Evolutionary conservation across 2,888 invertebrate genomes (phyloP).

Genomic region (Cybosia mesomella): DNA sequence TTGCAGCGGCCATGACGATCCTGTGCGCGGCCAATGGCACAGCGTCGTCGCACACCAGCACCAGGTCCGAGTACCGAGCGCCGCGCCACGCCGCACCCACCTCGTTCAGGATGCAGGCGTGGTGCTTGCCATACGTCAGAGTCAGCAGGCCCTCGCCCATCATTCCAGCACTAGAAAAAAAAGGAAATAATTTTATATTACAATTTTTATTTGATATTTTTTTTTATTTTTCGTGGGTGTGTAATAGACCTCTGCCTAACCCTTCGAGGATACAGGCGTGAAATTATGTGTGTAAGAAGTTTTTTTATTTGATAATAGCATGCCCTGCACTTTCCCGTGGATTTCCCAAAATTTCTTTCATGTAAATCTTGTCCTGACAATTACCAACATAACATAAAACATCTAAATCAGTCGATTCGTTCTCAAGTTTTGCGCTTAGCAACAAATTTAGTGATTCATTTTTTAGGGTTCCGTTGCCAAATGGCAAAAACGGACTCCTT

Average conservation of each 20-base stretch:
- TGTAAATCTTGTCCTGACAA: background rate
- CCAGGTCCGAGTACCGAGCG: slow-evolving; percentile 95
- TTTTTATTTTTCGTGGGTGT: background rate
- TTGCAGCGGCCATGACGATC: slow-evolving; percentile 94
- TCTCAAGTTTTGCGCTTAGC: too few relatives aligned
- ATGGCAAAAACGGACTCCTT: too few relatives aligned
- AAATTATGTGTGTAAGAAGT: too few relatives aligned
- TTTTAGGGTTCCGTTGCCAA: too few relatives aligned
- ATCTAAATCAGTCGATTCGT: too few relatives aligned
- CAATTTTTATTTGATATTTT: background rate
- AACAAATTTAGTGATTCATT: too few relatives aligned
- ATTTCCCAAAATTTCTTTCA: too few relatives aligned
- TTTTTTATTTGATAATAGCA: too few relatives aligned
- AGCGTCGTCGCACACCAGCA: slow-evolving; percentile 94
- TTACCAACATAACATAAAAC: background rate
- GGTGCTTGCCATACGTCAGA: slow-evolving; percentile 97
- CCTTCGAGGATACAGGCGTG: too few relatives aligned
- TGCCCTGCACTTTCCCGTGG: too few relatives aligned
- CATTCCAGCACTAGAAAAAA: slow-evolving; percentile 82
- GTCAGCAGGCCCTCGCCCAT: slow-evolving; percentile 93
- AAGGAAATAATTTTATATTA: slow-evolving; percentile 28
- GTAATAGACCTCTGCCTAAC: too few relatives aligned
- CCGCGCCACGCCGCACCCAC: slow-evolving; percentile 95
- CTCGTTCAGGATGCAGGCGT: slow-evolving; percentile 96
- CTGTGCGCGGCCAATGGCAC: slow-evolving; percentile 94